These are phyloP conservation scores for Julus scanicus DNA, from an alignment of 2,888 invertebrate species.

Conservation along the genomic window DNA sequence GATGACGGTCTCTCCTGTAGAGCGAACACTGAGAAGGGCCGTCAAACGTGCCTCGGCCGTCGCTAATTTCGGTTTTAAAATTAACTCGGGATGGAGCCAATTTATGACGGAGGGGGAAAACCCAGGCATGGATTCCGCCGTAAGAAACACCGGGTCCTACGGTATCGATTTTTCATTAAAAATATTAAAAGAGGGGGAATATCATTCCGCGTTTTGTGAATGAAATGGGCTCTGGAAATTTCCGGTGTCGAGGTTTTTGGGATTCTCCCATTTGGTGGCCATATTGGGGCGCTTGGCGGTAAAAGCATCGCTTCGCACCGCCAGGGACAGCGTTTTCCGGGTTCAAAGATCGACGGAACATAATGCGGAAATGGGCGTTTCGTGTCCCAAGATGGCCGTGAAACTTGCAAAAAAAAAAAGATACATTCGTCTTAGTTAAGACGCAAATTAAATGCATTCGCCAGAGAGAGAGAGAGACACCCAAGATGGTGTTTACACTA, in stretches of 20 bases:
- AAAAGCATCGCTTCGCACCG: background rate
- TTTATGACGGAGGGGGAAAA: constrained; percentile 5
- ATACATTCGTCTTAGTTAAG: background rate
- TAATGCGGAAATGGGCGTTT: background rate
- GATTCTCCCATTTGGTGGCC: constrained; percentile 10
- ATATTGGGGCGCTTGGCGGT: background rate
- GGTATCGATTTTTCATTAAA: constrained; percentile 20
- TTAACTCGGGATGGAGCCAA: constrained; percentile 24
- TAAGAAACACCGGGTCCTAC: constrained; percentile 14
- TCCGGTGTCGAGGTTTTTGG: background rate
- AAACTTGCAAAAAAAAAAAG: constrained; percentile 4
- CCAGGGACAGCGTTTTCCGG: background rate
- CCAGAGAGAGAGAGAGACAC: background rate
- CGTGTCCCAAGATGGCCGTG: background rate
- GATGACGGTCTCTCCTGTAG: background rate
- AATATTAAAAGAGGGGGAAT: background rate
- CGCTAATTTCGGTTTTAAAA: constrained; percentile 39
- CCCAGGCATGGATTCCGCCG: background rate
- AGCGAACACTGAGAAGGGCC: background rate
- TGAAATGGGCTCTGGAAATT: background rate
- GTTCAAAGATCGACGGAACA: background rate
- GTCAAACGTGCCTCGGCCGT: background rate
- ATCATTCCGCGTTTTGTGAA: constrained; percentile 24
- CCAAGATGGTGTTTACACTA: background rate
- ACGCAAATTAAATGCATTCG: background rate